Base-by-base conservation (phyloP, 1,140 invertebrate genomes). In the Cotesia vestalis region DNA sequence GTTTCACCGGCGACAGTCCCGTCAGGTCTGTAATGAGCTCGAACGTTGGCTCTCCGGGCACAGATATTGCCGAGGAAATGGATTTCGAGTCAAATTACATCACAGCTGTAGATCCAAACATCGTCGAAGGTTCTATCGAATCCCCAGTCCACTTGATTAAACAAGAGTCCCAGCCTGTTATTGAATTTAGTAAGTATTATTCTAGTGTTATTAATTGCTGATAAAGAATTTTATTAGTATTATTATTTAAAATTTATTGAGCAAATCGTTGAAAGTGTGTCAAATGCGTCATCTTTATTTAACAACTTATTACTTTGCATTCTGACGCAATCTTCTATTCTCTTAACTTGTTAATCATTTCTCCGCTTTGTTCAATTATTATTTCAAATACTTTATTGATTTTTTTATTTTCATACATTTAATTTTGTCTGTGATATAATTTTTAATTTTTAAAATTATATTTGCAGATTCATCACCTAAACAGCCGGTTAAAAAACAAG, bases 21-120 rank as follows among this genome's bases (percentile, higher is more conserved):
- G 51, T 79, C 0, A 81, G 83, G 66, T 84, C 80, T 8, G 79
- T 80, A 3, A 57, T 82, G 17, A 81, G 79, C 38, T 85, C 81
- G 0, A 84, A 81, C 59, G 69, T 81, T 0, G 82, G 80, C 1
- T 85, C 83, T 17, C 84, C 84, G 0, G 75, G 59, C 1, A 79
- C 77, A 0, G 81, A 84, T 4, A 40, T 76, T 2, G 76, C 69
- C 6, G 81, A 79, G 6, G 83, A 84, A 35, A 77, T 80, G 66
- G 81, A 85, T 4, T 76, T 79, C 4, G 79, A 84, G 34, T 79
- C 80, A 0, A 76, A 77, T 3, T 66, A 83, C 9, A 78, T 84
- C 5, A 78, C 77, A 0, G 72, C 83, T 9, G 79, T 83, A 2
- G 81, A 83, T 52, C 77, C 83, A 1, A 77, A 78, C 60, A 11